Evolutionary conservation across 2,888 invertebrate genomes (phyloP), one percentile per base, ranked within the genome.

Genomic region (Linnaemya tessellans): DNA sequence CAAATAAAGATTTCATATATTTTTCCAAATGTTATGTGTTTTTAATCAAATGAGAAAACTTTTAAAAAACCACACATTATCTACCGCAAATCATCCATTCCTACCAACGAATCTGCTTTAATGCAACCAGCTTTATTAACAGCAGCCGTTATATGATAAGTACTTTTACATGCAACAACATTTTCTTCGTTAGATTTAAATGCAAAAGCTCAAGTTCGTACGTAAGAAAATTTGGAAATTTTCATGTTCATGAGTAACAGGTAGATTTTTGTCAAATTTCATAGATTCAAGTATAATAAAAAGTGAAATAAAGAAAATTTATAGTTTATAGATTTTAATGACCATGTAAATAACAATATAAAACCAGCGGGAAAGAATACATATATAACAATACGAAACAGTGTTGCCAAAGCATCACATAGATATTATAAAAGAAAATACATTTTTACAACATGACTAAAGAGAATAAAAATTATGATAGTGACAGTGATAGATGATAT

Each of bases 181-280:
- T 60, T 77, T 80, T 60, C 65, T 73, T 46, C 41, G 60, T 75
- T 51, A 67, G 25, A 75, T 75, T 58, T 20, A 38, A 38, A 51
- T 43, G 43, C 70, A 51, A 84, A 46, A 11, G 20, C 18, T 22
- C 9, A 7, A n/a, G 30, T n/a, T 38, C 9, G 38, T 38, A 38
- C 20, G 25, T 38, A 64, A 65, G 64, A 43, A 84, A 80, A 71
- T 54, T 56, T 38, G 67, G 54, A 84, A 75, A 73, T 73, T 73
- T 73, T 60, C 65, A 80, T 64, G 62, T 51, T 13, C 25, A 54
- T 64, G 22, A 64, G 20, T 46, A 30, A 64, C 30, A 64, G 9
- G 43, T 56, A 7, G 7, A 7, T 0, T 18, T 64, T 49, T 51
- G 49, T 35, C 43, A 5, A 1, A 58, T 54, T 70, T 70, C 18